Evolutionary conservation across 2,797 vertebrate genomes (phyloP).

Genomic region (Manis crassicaudata): DNA sequence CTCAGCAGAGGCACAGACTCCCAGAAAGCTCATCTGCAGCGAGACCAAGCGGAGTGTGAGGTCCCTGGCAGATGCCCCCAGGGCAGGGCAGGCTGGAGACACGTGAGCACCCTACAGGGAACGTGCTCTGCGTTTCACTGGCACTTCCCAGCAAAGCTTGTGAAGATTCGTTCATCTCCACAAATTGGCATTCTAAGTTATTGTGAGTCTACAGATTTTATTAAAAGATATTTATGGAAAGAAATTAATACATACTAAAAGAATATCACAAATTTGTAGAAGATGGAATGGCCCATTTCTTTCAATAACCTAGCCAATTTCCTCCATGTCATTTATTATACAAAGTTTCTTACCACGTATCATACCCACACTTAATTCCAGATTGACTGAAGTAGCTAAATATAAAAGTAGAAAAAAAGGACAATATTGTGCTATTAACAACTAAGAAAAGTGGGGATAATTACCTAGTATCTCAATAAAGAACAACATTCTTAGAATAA

Average conservation of each 20-base stretch:
- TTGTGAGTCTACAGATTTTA: background rate
- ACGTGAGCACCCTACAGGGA: no score
- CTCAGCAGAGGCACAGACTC: background rate
- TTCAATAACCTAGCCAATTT: background rate
- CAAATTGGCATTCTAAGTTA: background rate
- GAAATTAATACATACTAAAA: background rate
- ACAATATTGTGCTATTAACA: background rate
- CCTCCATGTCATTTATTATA: background rate
- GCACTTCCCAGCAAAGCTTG: no score
- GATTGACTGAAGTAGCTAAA: conserved; percentile 4
- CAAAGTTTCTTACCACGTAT: background rate
- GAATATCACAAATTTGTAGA: background rate
- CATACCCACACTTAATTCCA: background rate
- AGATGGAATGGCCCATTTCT: background rate
- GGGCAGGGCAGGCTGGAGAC: background rate
- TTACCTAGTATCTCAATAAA: background rate
- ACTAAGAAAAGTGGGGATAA: background rate
- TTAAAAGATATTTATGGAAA: background rate
- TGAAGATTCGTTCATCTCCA: background rate
- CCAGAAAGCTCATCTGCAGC: no score
- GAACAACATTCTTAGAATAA: background rate
- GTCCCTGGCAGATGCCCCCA: background rate
- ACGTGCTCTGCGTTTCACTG: background rate
- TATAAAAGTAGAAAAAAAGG: background rate
- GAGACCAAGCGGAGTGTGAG: background rate